Percentiles rank a stretch among this genome's conserved stretches.
These are phyloP conservation scores for Hirtodrosophila histrioides DNA, from an alignment of 2,888 invertebrate species.

Conservation along the genomic window DNA sequence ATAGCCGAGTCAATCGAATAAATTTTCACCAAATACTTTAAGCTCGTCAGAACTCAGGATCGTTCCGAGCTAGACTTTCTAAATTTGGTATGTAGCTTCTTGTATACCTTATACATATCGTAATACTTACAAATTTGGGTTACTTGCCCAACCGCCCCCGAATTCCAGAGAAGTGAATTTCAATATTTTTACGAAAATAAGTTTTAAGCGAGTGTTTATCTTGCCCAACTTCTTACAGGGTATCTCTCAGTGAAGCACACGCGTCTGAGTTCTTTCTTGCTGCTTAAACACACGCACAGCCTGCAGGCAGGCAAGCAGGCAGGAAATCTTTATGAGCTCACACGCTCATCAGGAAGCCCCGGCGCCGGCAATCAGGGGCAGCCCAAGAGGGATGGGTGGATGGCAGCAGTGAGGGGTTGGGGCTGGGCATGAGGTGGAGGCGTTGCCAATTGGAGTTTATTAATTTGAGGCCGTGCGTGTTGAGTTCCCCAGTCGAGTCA, in stretches of 20 bases:
- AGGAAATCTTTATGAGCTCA: slow-evolving; percentile 78
- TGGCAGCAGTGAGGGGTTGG: not conserved
- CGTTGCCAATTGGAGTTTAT: slow-evolving; percentile 76
- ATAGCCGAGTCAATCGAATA: too few species aligned
- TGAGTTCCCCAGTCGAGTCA: slow-evolving; percentile 49
- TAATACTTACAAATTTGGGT: too few species aligned
- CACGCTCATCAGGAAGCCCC: slow-evolving; percentile 76
- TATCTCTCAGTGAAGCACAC: slow-evolving; percentile 23
- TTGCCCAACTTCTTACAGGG: not conserved
- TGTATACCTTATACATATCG: too few species aligned
- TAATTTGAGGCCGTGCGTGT: slow-evolving; percentile 76
- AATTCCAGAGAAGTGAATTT: too few species aligned
- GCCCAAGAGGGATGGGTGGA: not conserved
- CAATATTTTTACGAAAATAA: too few species aligned
- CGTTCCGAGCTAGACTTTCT: too few species aligned
- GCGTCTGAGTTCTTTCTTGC: not conserved
- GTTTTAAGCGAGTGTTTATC: too few species aligned
- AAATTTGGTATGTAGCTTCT: too few species aligned
- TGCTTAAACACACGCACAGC: slow-evolving; percentile 34
- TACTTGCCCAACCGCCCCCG: too few species aligned
- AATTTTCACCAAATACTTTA: too few species aligned
- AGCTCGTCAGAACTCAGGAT: too few species aligned
- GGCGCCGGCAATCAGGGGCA: slow-evolving; percentile 67
- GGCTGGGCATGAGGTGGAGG: slow-evolving; percentile 12
- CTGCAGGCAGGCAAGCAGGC: slow-evolving; percentile 27